These are phyloP conservation scores for Muricea muricata DNA, from an alignment of 92 coral and sea anemone genomes.

Conservation along the genomic window DNA sequence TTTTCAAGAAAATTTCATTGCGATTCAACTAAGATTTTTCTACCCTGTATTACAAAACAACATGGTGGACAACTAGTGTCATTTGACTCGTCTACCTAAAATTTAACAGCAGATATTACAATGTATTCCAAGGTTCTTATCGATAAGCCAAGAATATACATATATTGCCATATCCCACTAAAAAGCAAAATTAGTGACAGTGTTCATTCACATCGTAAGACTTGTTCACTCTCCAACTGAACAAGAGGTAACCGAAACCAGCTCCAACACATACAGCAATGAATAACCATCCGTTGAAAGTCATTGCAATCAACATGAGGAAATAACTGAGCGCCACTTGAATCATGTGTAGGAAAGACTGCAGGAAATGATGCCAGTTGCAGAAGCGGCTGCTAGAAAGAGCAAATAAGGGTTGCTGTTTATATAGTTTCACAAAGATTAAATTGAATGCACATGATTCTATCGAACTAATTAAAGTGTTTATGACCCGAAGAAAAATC, in stretches of 20 bases:
- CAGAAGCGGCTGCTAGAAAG: conserved; percentile 71
- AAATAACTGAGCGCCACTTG: conserved; percentile 93
- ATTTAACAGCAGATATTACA: too few relatives aligned
- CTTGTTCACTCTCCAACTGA: conserved; percentile 90
- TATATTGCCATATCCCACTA: too few relatives aligned
- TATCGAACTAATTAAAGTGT: too few relatives aligned
- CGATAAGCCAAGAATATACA: too few relatives aligned
- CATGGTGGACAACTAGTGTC: too few relatives aligned
- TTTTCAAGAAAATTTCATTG: too few relatives aligned
- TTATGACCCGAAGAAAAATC: too few relatives aligned
- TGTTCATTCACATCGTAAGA: conserved; percentile 94
- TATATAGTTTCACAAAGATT: neutral
- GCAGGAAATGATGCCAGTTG: conserved; percentile 87
- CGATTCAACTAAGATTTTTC: too few relatives aligned
- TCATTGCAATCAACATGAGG: conserved; percentile 98
- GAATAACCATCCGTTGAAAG: conserved; percentile 92
- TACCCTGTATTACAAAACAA: too few relatives aligned
- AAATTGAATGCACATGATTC: too few relatives aligned
- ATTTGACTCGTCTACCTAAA: too few relatives aligned
- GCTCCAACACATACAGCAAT: conserved; percentile 88
- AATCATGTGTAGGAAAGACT: conserved; percentile 79
- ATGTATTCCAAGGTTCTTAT: too few relatives aligned
- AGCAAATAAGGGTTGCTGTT: neutral
- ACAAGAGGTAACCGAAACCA: conserved; percentile 88
- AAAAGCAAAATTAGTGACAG: conserved; percentile 74